phyloP scores from a whole-genome alignment of 2,888 invertebrate species.

The Limenitis arthemis region DNA sequence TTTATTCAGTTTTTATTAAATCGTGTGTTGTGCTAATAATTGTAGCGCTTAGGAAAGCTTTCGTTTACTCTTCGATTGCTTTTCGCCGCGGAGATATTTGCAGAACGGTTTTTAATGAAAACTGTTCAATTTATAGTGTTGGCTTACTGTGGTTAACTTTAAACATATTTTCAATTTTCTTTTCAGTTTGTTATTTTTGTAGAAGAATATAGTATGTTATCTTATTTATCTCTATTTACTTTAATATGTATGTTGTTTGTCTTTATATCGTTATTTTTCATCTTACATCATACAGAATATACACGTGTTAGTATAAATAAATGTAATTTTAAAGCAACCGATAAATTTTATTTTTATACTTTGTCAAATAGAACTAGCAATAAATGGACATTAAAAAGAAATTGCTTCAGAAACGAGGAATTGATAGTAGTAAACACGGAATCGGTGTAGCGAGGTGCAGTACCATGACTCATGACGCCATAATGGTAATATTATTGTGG shows the following conservation, averaged over 20 bases:
- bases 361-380: too few relatives aligned
- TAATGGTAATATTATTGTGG: conserved; percentile 5
- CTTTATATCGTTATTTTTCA: too few relatives aligned
- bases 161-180: conserved; percentile 12
- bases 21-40: conserved; percentile 5
- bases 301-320: too few relatives aligned
- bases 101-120: conserved; percentile 7
- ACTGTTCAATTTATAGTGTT: conserved; percentile 3
- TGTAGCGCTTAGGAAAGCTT: conserved; percentile 2
- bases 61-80: conserved; percentile 7
- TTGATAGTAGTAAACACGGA: conserved; percentile 11
- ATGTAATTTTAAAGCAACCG: too few relatives aligned
- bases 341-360: too few relatives aligned
- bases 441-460: conserved; percentile 15
- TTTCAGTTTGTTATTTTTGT: background rate
- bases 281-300: too few relatives aligned
- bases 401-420: conserved; percentile 8
- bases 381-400: too few relatives aligned
- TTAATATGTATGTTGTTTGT: too few relatives aligned
- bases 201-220: too few relatives aligned
- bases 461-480: conserved; percentile 13
- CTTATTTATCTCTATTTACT: too few relatives aligned
- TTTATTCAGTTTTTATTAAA: background rate
- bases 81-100: conserved; percentile 7
- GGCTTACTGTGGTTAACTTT: background rate